Base-by-base conservation (phyloP, 2,797 vertebrate genomes). In the Microtus californicus region DNA sequence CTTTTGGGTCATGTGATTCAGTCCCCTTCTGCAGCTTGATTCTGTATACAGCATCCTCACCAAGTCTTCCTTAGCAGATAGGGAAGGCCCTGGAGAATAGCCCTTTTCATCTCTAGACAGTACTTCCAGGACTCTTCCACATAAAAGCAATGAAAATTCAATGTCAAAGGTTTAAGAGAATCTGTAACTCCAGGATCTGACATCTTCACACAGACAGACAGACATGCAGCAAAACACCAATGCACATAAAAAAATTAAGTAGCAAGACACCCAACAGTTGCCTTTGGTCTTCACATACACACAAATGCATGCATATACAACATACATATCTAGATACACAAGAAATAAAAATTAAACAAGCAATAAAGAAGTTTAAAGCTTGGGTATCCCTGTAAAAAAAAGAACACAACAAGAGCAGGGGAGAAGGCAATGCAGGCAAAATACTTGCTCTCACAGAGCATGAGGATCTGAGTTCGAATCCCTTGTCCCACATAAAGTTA, bases 11-110 rank as follows among this genome's bases (percentile, higher is more conserved):
- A 56, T 13, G 40, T 65, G 91, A 83, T 25, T 48, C 25, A 21
- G 9, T 27, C 56, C 56, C 21, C 5, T 3, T 87, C 51, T 45
- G 4, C 5, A 31, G 11, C 56, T 59, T 1, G 0, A 21, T 29
- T 5, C 25, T 6, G 2, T 25, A 17, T 10, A 21, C 25, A 45
- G 83, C 29, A 61, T 51, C 65, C 76, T 31, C 51, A 0, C 27
- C 54, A 40, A 19, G 34, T 23, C 48, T n/a, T 73, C 61, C 92
- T 13, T 9, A 77, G 43, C 43, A 91, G 78, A 79, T 10, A 27
- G 27, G n/a, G 43, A 34, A 10, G 3, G 12, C 61, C 82, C 81
- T 74, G 9, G 27, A 3, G 87, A 65, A 54, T 0, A 21, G 29
- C 69, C 17, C 45, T 81, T 81, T 77, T 65, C 34, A 45, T 82